A percentile compares a stretch with the other conserved stretches of the same genome.
Evolutionary conservation across 2,888 invertebrate genomes (phyloP).

Genomic region (Chymomyza amoena): DNA sequence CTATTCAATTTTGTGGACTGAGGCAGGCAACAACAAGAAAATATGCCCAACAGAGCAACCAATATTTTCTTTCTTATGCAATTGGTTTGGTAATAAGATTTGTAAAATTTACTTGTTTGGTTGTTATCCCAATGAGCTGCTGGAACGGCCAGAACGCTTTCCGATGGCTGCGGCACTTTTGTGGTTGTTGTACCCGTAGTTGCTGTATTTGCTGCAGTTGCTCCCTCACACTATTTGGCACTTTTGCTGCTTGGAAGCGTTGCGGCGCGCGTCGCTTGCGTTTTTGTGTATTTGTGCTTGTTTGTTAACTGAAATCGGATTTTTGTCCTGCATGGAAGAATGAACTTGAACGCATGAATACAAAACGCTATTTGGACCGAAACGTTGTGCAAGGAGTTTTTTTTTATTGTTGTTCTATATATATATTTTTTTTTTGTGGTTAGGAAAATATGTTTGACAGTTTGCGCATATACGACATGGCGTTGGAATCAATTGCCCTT

Average conservation of each 20-base stretch:
- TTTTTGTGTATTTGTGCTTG: conserved; percentile 41
- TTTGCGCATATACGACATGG: conserved; percentile 11
- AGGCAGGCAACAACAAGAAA: conserved; percentile 24
- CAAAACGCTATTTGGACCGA: conserved; percentile 72
- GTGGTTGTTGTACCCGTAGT: conserved; percentile 12
- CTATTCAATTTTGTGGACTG: background rate
- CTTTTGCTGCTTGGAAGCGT: conserved; percentile 21
- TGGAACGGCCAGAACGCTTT: background rate
- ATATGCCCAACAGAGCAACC: conserved; percentile 13
- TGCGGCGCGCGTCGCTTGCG: conserved; percentile 35
- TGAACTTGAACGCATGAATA: conserved; percentile 77
- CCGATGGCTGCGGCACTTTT: conserved; percentile 5
- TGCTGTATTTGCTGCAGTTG: background rate
- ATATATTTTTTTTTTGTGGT: conserved; percentile 34
- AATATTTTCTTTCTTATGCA: conserved; percentile 28
- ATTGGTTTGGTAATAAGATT: conserved; percentile 54
- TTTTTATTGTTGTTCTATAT: conserved; percentile 31
- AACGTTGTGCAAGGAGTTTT: conserved; percentile 64
- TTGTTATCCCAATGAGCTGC: conserved; percentile 41
- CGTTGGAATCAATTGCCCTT: conserved; percentile 7
- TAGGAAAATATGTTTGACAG: conserved; percentile 32
- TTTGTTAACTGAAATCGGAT: conserved; percentile 67
- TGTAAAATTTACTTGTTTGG: conserved; percentile 72
- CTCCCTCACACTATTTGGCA: background rate
- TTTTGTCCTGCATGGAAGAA: conserved; percentile 77